These are phyloP conservation scores for Euphonia xanthogaster DNA, from an alignment of 2,797 vertebrate species.

Conservation along the genomic window DNA sequence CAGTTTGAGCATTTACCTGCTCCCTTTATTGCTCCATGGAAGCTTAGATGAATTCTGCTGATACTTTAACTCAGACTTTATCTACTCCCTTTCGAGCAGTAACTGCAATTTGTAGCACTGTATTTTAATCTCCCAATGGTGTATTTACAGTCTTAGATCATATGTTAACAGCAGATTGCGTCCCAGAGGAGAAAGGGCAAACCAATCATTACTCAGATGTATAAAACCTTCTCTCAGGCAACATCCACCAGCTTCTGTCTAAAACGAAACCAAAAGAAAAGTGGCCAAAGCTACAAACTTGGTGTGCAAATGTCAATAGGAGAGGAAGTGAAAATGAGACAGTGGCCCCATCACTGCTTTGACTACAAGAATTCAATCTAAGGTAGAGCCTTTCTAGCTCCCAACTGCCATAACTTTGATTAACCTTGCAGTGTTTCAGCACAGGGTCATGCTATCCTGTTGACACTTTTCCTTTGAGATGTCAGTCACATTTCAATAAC, in stretches of 20 bases:
- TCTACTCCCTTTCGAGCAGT: slow-evolving; percentile 11
- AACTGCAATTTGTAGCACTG: neutral
- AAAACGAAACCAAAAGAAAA: slow-evolving; percentile 25
- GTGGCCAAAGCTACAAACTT: slow-evolving; percentile 39
- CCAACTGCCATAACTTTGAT: slow-evolving; percentile 75
- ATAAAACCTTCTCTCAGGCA: neutral
- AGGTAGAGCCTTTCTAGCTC: slow-evolving; percentile 51
- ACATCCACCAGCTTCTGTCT: neutral
- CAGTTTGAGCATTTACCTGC: neutral
- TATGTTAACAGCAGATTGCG: neutral
- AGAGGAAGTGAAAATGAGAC: slow-evolving; percentile 23
- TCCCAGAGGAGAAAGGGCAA: neutral
- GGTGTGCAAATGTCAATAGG: slow-evolving; percentile 18
- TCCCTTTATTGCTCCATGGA: neutral
- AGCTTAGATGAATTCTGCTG: neutral
- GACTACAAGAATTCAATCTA: slow-evolving; percentile 59
- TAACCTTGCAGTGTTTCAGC: slow-evolving; percentile 77
- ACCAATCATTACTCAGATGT: neutral
- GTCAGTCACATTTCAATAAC: slow-evolving; percentile 85
- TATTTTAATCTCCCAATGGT: neutral
- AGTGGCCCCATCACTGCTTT: slow-evolving; percentile 26
- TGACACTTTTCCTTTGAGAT: slow-evolving; percentile 75
- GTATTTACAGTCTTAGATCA: neutral
- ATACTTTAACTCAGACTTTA: neutral
- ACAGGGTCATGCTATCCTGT: slow-evolving; percentile 65